Conservation (phyloP, 2,797 vertebrate genomes). For the Pangasius djambal region DNA sequence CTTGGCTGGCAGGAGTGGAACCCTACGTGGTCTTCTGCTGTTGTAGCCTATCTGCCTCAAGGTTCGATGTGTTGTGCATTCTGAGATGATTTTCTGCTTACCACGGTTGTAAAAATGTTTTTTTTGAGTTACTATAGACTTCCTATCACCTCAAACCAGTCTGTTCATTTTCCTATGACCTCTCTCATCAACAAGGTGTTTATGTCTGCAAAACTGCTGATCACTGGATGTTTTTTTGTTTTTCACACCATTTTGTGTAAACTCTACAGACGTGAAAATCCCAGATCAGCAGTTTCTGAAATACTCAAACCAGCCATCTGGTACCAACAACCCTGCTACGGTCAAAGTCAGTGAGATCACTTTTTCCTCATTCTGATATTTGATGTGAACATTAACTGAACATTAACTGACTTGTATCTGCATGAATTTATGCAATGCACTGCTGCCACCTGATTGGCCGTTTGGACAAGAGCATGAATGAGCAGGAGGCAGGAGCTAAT, state of each 20-base stretch:
- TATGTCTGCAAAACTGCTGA: not conserved
- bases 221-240: not conserved
- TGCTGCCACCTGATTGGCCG: not conserved
- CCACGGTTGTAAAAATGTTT: not conserved
- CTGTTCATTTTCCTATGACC: not conserved
- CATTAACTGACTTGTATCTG: not conserved
- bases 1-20: not conserved
- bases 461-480: not conserved
- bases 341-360: not conserved
- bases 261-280: not conserved
- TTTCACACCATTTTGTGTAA: not conserved
- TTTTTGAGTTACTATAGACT: not conserved
- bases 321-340: too few species aligned
- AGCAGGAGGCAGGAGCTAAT: not conserved
- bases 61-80: not conserved
- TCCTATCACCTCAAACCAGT: not conserved
- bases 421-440: not conserved
- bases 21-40: not conserved
- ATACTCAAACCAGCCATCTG: not conserved
- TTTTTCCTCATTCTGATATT: not conserved
- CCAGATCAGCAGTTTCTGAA: conserved; percentile 10
- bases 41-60: not conserved
- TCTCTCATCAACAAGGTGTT: not conserved
- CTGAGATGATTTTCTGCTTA: not conserved
- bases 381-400: not conserved